Base-by-base conservation (phyloP, 1,140 invertebrate genomes). In the Meloidogyne exigua region DNA sequence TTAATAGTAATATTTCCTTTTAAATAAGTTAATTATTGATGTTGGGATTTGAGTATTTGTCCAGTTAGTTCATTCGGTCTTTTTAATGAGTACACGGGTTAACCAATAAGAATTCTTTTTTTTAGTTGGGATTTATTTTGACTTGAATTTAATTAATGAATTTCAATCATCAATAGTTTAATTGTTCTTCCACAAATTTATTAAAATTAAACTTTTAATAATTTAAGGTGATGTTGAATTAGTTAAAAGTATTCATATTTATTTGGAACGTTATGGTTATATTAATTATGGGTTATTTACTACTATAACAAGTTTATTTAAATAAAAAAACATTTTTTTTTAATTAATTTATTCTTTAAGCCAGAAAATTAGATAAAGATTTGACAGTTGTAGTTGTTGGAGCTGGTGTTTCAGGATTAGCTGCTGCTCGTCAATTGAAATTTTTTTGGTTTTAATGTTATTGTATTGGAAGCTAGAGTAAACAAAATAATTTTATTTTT, bases 211-310 rank as follows among this genome's bases (percentile, higher is more conserved):
- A 32, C 7, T 3, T 32, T 32, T 32, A 32, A 32, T 32, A 32
- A 32, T 78, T 85, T 70, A 70, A 90, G 89, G 88, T 87, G 94
- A 98, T 89, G 91, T 91, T 28, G 91, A 91, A 10, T 88, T 98
- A 1, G 91, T 96, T 4, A 91, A 91, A 83, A 90, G 95, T 81
- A 91, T 95, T 69, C 94, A 95, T 90, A 92, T 93, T 0, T 99
- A 94, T 88, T 89, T 99, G 11, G 94, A 98, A 85, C 90, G 96
- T 76, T 94, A 98, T 89, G 95, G 96, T 10, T 96, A 94, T 83
- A 97, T 99, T 68, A 99, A 99, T 89, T 99, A 95, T 91, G 96
- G 96, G 0, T 92, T 98, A 87, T 95, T 96, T 88, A 39, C 11
- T 73, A 28, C 25, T 32, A 2, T 78, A 39, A 78, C 65, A n/a